Evolutionary conservation across 2,797 vertebrate species (phyloP), one percentile per base, ranked within the genome.

Genomic region (Gila robusta): DNA sequence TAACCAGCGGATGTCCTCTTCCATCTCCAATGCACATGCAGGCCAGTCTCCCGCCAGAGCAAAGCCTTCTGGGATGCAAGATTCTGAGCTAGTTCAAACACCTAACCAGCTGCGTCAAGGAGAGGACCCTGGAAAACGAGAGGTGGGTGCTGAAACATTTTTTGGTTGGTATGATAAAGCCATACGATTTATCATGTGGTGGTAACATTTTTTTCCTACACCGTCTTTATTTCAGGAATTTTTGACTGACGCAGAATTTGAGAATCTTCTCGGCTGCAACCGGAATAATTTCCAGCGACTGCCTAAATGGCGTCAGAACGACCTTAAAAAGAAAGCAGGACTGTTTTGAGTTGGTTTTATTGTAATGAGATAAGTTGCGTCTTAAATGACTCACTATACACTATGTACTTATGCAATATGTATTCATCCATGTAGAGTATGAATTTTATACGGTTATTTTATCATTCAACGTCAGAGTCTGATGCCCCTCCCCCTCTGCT

Each of bases 251-350:
- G 89, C 87, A 0, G 97, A 98, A 67, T 99, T 99, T 89, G 93
- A 95, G 0, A 94, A 92, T 16, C 94, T 98, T 91, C 95, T 99
- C 0, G 96, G 97, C 39, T 96, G 96, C 44, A 94, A 91, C 86
- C 97, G 97, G 73, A 6, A 93, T 0, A 96, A 97, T 79, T 99
- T 99, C 92, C 93, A 91, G 83, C 93, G 96, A 47, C 92, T 97
- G 93, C 97, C 98, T 12, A 95, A 92, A 89, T 99, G 98, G 98
- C 96, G 96, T 79, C 97, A 99, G 91, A 96, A 91, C 23, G 96
- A 96, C 0, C 87, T 99, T 89, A 99, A 99, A 93, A 97, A 98
- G 87, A 96, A 96, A 59, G 92, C 93, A 0, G 97, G 97, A 81
- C 94, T 99, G 81, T 98, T 98, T 94, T 99, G 93, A 97, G 80